Conservation (phyloP, 2,113 vertebrate genomes). For the Tonatia bakeri region DNA sequence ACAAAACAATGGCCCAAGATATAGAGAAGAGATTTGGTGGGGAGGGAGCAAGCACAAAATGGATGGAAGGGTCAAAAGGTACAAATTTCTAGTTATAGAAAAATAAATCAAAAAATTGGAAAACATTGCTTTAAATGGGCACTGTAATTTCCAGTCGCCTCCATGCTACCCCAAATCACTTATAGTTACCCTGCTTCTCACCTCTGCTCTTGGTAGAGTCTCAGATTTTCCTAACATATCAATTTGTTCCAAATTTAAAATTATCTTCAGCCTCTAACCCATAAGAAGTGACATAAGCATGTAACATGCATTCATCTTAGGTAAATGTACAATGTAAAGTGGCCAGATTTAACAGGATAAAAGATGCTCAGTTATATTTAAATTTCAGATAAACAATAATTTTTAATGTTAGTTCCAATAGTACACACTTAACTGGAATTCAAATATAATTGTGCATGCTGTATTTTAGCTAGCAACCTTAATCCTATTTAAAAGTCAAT, state of each 20-base stretch:
- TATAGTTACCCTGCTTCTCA: background rate
- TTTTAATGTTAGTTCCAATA: background rate
- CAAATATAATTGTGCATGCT: background rate
- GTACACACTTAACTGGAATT: background rate
- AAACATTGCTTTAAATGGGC: background rate
- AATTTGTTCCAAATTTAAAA: too few species aligned
- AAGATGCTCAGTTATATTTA: background rate
- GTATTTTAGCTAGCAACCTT: background rate
- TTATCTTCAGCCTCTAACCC: background rate
- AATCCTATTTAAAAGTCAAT: background rate
- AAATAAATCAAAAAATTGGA: background rate
- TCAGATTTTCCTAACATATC: background rate
- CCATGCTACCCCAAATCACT: background rate
- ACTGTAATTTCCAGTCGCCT: background rate
- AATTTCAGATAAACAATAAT: background rate
- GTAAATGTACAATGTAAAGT: background rate
- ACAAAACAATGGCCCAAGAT: background rate
- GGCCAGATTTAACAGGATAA: background rate
- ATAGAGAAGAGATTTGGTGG: background rate
- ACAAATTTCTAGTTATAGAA: background rate
- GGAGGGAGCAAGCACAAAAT: background rate
- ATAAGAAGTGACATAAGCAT: too few species aligned
- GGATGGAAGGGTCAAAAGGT: background rate
- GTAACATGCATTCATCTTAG: background rate
- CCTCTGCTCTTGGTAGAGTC: background rate